These are phyloP conservation scores for Canis aureus DNA, from an alignment of 2,113 vertebrate genomes.

Conservation along the genomic window DNA sequence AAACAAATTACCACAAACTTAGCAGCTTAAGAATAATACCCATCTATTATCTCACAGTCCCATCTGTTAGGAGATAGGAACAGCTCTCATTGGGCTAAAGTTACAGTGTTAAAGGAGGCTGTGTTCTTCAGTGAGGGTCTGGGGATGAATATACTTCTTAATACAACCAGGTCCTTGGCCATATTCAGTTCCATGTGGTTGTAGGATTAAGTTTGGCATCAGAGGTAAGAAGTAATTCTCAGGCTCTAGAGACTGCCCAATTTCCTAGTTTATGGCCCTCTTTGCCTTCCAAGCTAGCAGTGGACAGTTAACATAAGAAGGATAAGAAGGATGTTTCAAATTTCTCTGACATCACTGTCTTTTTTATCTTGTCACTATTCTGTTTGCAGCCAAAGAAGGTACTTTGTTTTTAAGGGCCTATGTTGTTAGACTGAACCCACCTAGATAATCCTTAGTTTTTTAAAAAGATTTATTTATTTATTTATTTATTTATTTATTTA, in stretches of 20 bases:
- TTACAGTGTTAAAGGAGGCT: neutral
- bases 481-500: neutral
- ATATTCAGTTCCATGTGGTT: neutral
- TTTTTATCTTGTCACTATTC: neutral
- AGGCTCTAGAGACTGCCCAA: neutral
- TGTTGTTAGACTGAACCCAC: neutral
- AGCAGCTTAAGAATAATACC: neutral
- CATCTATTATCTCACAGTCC: neutral
- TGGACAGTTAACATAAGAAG: too few species aligned
- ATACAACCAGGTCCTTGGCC: neutral
- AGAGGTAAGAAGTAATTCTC: neutral
- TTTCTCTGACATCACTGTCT: neutral
- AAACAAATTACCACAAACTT: neutral
- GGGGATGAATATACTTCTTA: neutral
- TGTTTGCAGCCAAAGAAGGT: neutral
- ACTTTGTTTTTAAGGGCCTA: neutral
- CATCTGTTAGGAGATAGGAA: neutral
- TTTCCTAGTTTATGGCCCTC: neutral
- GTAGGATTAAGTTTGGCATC: neutral
- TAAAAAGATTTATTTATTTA: neutral
- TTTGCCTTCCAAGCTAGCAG: neutral
- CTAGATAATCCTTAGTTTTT: neutral
- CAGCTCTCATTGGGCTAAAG: neutral
- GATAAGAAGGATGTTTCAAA: neutral
- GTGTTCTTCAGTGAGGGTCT: neutral